phyloP scores from a whole-genome alignment of 2,888 invertebrate species.

The Tanypteryx hageni region DNA sequence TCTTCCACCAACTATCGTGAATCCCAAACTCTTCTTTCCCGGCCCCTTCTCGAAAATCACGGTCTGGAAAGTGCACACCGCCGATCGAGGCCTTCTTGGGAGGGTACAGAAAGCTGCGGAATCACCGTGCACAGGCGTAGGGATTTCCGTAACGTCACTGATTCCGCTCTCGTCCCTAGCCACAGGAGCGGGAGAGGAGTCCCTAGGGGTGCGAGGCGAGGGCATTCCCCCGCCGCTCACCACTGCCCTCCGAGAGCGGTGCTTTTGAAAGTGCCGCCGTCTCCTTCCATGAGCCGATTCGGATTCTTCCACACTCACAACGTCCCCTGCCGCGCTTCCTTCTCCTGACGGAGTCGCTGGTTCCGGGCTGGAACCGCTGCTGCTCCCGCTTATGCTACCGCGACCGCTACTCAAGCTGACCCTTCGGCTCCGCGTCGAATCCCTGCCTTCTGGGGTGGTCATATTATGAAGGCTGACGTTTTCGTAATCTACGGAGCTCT shows the following conservation, averaged over 20 bases:
- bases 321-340: background rate
- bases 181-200: conserved; percentile 60
- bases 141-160: background rate
- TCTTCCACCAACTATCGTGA: conserved; percentile 91
- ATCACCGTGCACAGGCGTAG: background rate
- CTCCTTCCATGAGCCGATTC: background rate
- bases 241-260: conserved; percentile 68
- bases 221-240: conserved; percentile 1
- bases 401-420: conserved; percentile 75
- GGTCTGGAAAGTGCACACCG: conserved; percentile 84
- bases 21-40: conserved; percentile 91
- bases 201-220: conserved; percentile 41
- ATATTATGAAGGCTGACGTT: conserved; percentile 73
- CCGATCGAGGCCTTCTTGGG: conserved; percentile 83
- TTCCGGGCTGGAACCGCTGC: conserved; percentile 62
- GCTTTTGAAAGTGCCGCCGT: conserved; percentile 72
- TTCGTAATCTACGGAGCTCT: conserved; percentile 85
- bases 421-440: conserved; percentile 70
- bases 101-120: conserved; percentile 84
- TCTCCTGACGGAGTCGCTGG: background rate
- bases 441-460: background rate
- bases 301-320: background rate
- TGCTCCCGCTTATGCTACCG: conserved; percentile 71
- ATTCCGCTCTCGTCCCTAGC: conserved; percentile 62
- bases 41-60: conserved; percentile 88